These are phyloP conservation scores for Centruroides vittatus DNA, from an alignment of 1,140 invertebrate species.

Conservation along the genomic window DNA sequence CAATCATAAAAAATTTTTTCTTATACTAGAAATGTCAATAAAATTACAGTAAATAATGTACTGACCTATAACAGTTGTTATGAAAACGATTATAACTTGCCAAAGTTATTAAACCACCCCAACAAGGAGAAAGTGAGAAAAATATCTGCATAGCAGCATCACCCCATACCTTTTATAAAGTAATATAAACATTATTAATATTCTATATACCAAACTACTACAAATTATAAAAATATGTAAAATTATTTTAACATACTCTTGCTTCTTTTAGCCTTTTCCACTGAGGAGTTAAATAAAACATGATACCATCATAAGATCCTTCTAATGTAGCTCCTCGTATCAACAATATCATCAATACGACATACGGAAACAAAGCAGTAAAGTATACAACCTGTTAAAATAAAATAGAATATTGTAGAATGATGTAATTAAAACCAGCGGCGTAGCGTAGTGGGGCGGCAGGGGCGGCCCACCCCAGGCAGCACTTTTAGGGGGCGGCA, in stretches of 20 bases:
- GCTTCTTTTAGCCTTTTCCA: constrained; percentile 50
- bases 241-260: constrained; percentile 9
- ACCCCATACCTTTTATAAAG: constrained; percentile 32
- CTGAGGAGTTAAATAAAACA: constrained; percentile 68
- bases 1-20: no score
- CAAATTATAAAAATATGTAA: no score
- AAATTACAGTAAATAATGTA: not conserved
- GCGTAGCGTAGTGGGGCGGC: no score
- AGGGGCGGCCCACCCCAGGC: no score
- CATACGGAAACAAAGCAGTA: constrained; percentile 87
- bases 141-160: constrained; percentile 41
- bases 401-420: no score
- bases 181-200: no score
- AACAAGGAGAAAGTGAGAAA: constrained; percentile 39
- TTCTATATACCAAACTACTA: no score
- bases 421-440: no score
- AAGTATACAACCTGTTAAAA: constrained; percentile 69
- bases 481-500: no score
- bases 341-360: constrained; percentile 89
- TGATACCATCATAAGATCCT: constrained; percentile 69
- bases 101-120: constrained; percentile 41
- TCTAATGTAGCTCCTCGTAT: constrained; percentile 74
- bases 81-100: constrained; percentile 44
- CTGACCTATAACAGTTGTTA: constrained; percentile 40
- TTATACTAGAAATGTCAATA: not conserved